Evolutionary conservation across 2,797 vertebrate genomes (phyloP), one percentile per base, ranked within the genome.

Genomic region (Thripadectes ignobilis): DNA sequence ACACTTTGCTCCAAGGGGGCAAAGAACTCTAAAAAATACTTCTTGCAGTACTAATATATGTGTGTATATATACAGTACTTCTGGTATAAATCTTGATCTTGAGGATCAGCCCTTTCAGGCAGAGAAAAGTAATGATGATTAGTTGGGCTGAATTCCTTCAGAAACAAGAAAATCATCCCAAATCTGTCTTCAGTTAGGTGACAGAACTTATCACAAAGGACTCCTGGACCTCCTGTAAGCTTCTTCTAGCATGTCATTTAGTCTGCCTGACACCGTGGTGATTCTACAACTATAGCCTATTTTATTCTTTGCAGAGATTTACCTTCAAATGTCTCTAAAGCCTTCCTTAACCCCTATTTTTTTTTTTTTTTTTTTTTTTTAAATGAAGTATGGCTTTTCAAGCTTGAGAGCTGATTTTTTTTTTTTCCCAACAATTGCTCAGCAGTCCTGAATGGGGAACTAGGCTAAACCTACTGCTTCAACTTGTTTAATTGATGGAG

Each of bases 401-500:
- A 73, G 88, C 80, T 93, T 79, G 74, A 88, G 84, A 65, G 52
- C 6, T 41, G 34, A 30, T 92, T 96, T 95, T 87, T 96, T 91
- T 78, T 45, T 45, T 45, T 69, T 34, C 73, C 36, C 69, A 88
- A 91, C 66, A 95, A 89, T 79, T 89, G 54, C 45, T 83, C 94
- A 90, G 62, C 75, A 92, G 65, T 87, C 62, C 74, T 81, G 48
- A 86, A 68, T 91, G 54, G n/a, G 51, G 51, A 97, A 59, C 67
- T 79, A 89, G 65, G 63, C 72, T 96, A 92, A 96, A 49, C 55
- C 75, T 92, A 73, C 77, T 96, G 66, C 73, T 94, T 96, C 94
- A 91, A 79, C 96, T 97, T 96, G 57, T 75, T 96, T 97, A 97
- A 97, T 91, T 97, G 87, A 95, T 96, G 76, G 77, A 92, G 91